These are phyloP conservation scores for Vanacampus margaritifer DNA, from an alignment of 2,113 vertebrate species.

Conservation along the genomic window DNA sequence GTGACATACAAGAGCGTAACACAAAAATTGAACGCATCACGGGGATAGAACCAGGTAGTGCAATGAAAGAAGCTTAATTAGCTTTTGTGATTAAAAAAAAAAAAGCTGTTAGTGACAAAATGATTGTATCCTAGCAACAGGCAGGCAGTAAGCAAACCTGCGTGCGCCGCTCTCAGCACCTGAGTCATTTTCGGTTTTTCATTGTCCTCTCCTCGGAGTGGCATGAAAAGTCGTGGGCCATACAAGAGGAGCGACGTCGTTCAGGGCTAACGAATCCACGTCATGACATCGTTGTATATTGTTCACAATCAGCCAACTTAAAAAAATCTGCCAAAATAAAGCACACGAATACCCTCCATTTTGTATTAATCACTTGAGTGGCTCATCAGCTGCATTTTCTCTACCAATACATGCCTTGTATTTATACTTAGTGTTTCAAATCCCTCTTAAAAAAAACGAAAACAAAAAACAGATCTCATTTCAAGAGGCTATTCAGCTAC, in stretches of 20 bases:
- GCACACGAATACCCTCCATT: no score
- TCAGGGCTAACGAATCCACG: slow-evolving; percentile 22
- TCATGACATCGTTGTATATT: neutral
- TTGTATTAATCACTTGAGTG: no score
- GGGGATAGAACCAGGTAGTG: neutral
- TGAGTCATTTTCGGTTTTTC: slow-evolving; percentile 18
- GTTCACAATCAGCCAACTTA: no score
- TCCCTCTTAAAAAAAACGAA: no score
- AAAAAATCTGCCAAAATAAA: no score
- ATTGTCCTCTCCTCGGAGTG: slow-evolving; percentile 14
- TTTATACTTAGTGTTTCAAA: no score
- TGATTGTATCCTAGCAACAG: slow-evolving; percentile 76
- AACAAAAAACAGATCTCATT: no score
- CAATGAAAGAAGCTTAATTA: slow-evolving; percentile 21
- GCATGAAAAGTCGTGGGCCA: neutral
- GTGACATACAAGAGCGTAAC: neutral
- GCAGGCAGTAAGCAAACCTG: slow-evolving; percentile 42
- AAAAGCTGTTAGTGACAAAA: slow-evolving; percentile 35
- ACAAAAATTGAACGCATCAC: neutral
- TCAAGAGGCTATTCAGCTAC: no score
- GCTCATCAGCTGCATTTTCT: no score
- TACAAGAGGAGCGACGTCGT: neutral
- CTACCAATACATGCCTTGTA: no score
- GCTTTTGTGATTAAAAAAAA: slow-evolving; percentile 31
- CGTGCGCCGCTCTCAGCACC: slow-evolving; percentile 25